Conservation (phyloP, 2,113 vertebrate genomes). For the Pangasianodon gigas region DNA sequence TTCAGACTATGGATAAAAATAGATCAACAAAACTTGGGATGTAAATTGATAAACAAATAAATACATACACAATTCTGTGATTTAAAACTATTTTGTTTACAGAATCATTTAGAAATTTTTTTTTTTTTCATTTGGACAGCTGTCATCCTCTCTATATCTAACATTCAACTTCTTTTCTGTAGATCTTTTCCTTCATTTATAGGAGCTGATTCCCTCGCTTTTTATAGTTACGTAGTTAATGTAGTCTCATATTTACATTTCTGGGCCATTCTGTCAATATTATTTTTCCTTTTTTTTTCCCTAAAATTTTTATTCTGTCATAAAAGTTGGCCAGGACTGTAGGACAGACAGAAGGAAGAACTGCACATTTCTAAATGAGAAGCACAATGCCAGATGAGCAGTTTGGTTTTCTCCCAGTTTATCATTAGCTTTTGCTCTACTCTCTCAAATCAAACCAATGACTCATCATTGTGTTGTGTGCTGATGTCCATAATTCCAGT, state of each 20-base stretch:
- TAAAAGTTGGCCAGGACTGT: neutral
- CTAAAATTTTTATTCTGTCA: neutral
- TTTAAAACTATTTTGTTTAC: too few species aligned
- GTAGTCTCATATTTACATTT: neutral
- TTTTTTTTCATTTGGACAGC: too few species aligned
- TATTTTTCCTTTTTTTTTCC: neutral
- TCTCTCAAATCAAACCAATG: slow-evolving; percentile 38
- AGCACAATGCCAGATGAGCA: neutral
- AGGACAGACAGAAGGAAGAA: neutral
- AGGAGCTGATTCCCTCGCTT: too few species aligned
- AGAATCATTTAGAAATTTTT: too few species aligned
- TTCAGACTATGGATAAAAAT: too few species aligned
- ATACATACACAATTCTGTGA: neutral
- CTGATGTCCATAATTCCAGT: slow-evolving; percentile 19
- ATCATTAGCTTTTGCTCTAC: slow-evolving; percentile 9
- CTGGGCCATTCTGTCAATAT: neutral
- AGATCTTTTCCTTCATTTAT: too few species aligned
- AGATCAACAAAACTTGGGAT: neutral
- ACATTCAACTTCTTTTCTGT: too few species aligned
- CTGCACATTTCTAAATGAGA: neutral
- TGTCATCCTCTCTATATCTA: too few species aligned
- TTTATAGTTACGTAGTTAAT: too few species aligned
- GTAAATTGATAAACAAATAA: neutral
- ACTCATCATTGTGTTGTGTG: slow-evolving; percentile 17
- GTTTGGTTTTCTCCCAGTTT: neutral